Conservation (phyloP, 2,888 invertebrate species). For the Hemicrepidius hirtus region DNA sequence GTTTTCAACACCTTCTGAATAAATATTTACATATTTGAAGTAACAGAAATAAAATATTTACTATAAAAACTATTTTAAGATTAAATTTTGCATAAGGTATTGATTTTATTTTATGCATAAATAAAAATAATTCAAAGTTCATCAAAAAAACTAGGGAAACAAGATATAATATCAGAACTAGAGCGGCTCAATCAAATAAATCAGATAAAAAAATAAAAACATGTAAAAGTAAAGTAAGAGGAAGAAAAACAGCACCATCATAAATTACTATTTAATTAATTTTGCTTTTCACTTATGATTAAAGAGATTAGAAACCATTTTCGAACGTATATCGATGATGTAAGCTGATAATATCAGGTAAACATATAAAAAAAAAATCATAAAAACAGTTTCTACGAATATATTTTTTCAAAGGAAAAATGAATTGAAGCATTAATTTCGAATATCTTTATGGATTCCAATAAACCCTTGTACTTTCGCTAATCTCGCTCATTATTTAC, state of each 20-base stretch:
- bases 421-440: neutral
- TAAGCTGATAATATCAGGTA: constrained; percentile 16
- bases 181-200: constrained; percentile 1
- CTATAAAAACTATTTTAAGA: too few relatives aligned
- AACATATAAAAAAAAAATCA: neutral
- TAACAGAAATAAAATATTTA: neutral
- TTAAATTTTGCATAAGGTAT: too few relatives aligned
- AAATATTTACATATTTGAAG: constrained; percentile 7
- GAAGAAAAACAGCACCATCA: neutral
- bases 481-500: too few relatives aligned
- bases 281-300: constrained; percentile 19
- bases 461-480: too few relatives aligned
- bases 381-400: constrained; percentile 11
- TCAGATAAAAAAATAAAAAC: constrained; percentile 10
- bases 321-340: constrained; percentile 11
- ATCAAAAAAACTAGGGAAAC: too few relatives aligned
- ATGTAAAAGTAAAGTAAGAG: constrained; percentile 12
- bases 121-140: too few relatives aligned
- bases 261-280: constrained; percentile 29
- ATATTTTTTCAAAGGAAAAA: neutral
- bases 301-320: constrained; percentile 25
- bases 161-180: neutral
- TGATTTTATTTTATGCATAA: too few relatives aligned
- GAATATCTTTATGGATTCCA: neutral
- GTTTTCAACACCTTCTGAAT: neutral